Conservation (phyloP, 2,888 invertebrate species). For the Tigriopus californicus region DNA sequence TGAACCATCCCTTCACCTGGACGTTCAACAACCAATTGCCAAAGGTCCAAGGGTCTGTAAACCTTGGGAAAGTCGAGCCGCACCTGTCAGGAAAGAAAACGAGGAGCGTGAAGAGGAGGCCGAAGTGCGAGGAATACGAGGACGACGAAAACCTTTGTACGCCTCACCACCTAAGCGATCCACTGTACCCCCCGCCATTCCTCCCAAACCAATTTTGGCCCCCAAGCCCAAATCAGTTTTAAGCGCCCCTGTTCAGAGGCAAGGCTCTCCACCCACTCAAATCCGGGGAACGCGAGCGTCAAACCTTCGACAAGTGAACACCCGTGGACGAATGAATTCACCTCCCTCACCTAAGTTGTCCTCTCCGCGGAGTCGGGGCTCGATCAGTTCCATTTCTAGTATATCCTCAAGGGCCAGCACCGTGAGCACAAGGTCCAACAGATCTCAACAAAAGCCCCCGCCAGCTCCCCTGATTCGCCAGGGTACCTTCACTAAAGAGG, state of each 20-base stretch:
- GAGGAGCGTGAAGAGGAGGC: constrained; percentile 20
- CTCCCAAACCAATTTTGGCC: constrained; percentile 12
- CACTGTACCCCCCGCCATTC: constrained; percentile 14
- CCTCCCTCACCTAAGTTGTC: constrained; percentile 15
- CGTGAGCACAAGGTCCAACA: constrained; percentile 20
- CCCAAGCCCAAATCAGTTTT: constrained; percentile 35
- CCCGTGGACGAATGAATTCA: constrained; percentile 2
- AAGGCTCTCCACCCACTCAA: constrained; percentile 23
- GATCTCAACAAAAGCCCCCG: constrained; percentile 28
- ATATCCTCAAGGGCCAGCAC: constrained; percentile 24
- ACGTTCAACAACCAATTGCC: constrained; percentile 17
- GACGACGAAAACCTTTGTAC: constrained; percentile 38
- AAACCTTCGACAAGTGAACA: constrained; percentile 24
- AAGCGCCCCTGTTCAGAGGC: constrained; percentile 36
- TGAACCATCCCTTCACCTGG: constrained; percentile 19
- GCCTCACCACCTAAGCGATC: constrained; percentile 16
- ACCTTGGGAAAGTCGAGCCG: constrained; percentile 24
- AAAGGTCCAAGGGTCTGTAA: constrained; percentile 34
- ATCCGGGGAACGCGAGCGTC: constrained; percentile 24
- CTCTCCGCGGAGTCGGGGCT: constrained; percentile 17
- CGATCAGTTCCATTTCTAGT: constrained; percentile 20
- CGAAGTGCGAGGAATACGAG: constrained; percentile 40
- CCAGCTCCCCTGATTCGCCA: constrained; percentile 44
- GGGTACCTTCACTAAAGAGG: constrained; percentile 76
- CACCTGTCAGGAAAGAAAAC: constrained; percentile 21